Evolutionary conservation across 2,888 invertebrate species (phyloP).

Genomic region (Erebia aethiops): DNA sequence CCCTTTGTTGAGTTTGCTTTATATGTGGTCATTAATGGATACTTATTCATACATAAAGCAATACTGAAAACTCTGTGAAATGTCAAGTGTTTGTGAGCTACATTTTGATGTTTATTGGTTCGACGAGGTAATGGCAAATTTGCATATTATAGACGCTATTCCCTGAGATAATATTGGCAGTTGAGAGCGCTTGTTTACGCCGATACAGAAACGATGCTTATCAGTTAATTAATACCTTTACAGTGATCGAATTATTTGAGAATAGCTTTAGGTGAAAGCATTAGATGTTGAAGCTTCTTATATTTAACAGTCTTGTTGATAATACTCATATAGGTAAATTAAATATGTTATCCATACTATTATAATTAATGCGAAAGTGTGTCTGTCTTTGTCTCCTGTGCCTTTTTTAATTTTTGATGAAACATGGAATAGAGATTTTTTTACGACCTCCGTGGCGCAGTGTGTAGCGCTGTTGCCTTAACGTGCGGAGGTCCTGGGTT

Average conservation of each 20-base stretch:
- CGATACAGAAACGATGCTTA: constrained; percentile 16
- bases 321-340: no score
- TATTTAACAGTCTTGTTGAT: not conserved
- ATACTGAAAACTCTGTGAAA: not conserved
- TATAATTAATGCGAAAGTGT: no score
- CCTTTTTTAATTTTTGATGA: no score
- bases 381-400: no score
- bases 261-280: constrained; percentile 1
- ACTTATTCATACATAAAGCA: not conserved
- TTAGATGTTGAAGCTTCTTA: not conserved
- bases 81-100: constrained; percentile 12
- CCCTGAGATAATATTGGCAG: constrained; percentile 2
- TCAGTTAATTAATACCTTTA: constrained; percentile 18
- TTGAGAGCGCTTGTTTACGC: constrained; percentile 15
- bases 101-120: constrained; percentile 14
- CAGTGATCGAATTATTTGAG: constrained; percentile 6
- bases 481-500: no score
- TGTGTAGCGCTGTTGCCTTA: no score
- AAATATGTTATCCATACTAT: no score
- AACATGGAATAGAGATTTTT: no score
- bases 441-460: no score
- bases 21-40: no score
- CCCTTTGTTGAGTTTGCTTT: no score
- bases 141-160: constrained; percentile 29
- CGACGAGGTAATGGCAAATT: constrained; percentile 28